These are phyloP conservation scores for Lycocorax pyrrhopterus DNA, from an alignment of 2,113 vertebrate species.

Conservation along the genomic window DNA sequence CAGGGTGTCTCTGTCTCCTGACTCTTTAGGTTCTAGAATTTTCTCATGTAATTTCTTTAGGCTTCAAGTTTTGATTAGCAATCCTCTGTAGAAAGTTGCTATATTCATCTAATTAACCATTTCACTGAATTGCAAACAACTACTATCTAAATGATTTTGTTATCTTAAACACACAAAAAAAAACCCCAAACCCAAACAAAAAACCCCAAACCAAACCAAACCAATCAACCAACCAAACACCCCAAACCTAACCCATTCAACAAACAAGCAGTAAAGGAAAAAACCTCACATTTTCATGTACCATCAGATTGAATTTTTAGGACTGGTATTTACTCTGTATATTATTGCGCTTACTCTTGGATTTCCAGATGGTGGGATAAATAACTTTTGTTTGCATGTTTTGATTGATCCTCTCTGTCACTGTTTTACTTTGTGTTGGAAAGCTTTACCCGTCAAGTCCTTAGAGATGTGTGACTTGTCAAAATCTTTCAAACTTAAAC, in stretches of 20 bases:
- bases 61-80: background rate
- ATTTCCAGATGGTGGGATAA: background rate
- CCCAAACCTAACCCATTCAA: background rate
- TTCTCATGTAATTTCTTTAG: background rate
- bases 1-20: background rate
- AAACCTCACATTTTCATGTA: background rate
- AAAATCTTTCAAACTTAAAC: slow-evolving; percentile 41
- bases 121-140: background rate
- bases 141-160: background rate
- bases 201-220: background rate
- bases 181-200: background rate
- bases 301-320: background rate
- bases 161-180: background rate
- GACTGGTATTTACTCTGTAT: background rate
- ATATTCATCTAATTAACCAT: background rate
- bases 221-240: background rate
- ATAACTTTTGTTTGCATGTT: background rate
- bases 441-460: slow-evolving; percentile 1
- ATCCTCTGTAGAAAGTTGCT: background rate
- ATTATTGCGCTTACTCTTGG: background rate
- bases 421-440: slow-evolving; percentile 13
- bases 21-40: background rate
- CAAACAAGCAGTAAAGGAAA: background rate
- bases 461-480: background rate
- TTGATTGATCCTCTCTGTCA: slow-evolving; percentile 4